A percentile compares a stretch with the other conserved stretches of the same genome.
Conservation (phyloP, 2,888 invertebrate species). For the Chymomyza amoena region DNA sequence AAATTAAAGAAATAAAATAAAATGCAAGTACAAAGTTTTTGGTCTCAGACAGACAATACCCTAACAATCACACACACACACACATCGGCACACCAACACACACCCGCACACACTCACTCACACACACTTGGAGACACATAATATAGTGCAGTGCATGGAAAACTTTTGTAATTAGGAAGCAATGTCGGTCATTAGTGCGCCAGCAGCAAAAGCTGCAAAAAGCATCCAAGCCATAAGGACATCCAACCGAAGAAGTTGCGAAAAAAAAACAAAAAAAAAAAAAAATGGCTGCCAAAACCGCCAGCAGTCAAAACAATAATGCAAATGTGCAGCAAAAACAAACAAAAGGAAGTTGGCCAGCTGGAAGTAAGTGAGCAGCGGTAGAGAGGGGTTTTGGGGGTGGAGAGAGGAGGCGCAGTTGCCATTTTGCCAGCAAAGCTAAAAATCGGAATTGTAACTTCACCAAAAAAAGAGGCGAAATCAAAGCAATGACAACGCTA, state of each 20-base stretch:
- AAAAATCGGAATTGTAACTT: conserved; percentile 29
- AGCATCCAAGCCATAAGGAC: not conserved
- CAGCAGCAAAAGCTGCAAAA: conserved; percentile 8
- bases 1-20: conserved; percentile 58
- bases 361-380: not conserved
- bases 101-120: not conserved
- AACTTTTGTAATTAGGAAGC: conserved; percentile 75
- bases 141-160: conserved; percentile 56
- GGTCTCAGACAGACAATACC: conserved; percentile 1
- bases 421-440: conserved; percentile 36
- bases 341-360: conserved; percentile 5
- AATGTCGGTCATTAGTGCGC: conserved; percentile 72
- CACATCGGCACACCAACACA: not conserved
- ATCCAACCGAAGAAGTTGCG: not conserved
- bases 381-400: not conserved
- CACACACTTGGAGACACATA: not conserved
- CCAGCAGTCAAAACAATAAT: conserved; percentile 67
- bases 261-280: conserved; percentile 3
- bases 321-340: conserved; percentile 51
- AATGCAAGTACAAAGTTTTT: conserved; percentile 61
- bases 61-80: conserved; percentile 8
- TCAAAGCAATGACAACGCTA: not conserved
- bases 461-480: conserved; percentile 18
- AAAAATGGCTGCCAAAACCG: conserved; percentile 45
- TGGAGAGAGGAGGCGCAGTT: no score